These are phyloP conservation scores for Andrena haemorrhoa DNA, from an alignment of 2,888 invertebrate species.

Conservation along the genomic window DNA sequence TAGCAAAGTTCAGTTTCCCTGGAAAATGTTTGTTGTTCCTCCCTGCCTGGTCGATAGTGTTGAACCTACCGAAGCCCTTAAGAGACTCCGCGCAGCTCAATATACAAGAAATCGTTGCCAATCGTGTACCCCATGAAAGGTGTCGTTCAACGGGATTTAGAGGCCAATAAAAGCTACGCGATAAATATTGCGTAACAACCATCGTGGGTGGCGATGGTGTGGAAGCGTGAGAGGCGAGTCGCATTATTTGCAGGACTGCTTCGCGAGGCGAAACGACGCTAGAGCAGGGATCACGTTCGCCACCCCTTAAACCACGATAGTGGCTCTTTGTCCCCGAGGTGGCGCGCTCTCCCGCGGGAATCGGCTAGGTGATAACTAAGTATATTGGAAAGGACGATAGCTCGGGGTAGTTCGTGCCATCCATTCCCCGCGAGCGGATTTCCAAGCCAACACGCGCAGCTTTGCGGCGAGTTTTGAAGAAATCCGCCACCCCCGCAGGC, in stretches of 20 bases:
- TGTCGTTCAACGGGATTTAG: conserved; percentile 38
- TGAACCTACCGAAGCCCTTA: background rate
- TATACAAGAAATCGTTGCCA: conserved; percentile 28
- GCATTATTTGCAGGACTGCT: conserved; percentile 25
- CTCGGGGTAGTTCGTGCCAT: background rate
- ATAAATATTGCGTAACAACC: conserved; percentile 49
- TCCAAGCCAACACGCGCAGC: background rate
- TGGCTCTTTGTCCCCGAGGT: background rate
- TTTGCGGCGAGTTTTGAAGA: conserved; percentile 25
- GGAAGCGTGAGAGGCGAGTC: conserved; percentile 2
- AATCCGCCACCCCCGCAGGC: background rate
- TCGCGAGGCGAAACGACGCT: conserved; percentile 4
- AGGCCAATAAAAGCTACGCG: conserved; percentile 23
- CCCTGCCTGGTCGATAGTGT: background rate
- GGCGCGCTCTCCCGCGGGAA: background rate
- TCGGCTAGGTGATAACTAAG: conserved; percentile 36
- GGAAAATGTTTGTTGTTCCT: too few relatives aligned
- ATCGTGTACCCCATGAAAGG: conserved; percentile 1
- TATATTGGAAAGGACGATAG: conserved; percentile 23
- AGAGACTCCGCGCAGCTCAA: background rate
- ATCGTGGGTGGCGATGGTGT: background rate
- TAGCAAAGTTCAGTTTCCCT: too few relatives aligned
- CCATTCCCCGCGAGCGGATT: conserved; percentile 10
- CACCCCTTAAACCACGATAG: background rate
- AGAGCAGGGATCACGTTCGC: background rate